Evolutionary conservation across 1,140 invertebrate species (phyloP).

Genomic region (Heterodera carotae): DNA sequence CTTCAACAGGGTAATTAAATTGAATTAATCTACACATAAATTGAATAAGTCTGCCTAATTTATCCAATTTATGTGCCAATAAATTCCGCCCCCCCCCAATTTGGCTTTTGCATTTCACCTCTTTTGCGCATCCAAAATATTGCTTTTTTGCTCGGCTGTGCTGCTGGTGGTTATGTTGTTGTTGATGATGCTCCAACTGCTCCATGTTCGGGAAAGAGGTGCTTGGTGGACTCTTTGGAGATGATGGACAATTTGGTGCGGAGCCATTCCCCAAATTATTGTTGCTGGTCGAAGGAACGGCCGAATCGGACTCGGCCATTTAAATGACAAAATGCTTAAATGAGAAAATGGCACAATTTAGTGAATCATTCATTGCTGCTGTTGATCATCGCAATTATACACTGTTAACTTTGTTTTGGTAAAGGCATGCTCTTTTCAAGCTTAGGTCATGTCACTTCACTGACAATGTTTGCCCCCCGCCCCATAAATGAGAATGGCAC

Average conservation of each 20-base stretch:
- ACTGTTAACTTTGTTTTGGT: no score
- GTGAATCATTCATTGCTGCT: neutral
- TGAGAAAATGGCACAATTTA: neutral
- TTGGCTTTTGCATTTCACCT: neutral
- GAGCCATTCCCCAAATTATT: neutral
- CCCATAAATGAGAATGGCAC: no score
- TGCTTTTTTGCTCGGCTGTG: neutral
- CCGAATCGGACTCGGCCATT: neutral
- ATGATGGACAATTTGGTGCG: neutral
- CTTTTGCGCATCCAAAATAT: neutral
- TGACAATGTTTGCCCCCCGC: no score
- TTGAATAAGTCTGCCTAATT: no score
- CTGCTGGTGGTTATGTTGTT: constrained; percentile 16
- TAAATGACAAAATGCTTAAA: neutral
- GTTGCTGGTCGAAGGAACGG: neutral
- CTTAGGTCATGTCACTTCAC: no score
- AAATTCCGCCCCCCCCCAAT: no score
- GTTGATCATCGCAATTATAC: no score
- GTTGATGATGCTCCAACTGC: constrained; percentile 18
- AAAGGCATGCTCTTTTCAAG: no score
- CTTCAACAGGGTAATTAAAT: no score
- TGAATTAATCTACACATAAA: no score
- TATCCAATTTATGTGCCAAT: no score
- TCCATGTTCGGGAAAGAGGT: constrained; percentile 21
- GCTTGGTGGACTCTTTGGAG: neutral